Base-by-base conservation (phyloP, 2,888 invertebrate species). In the Aphidoletes aphidimyza region DNA sequence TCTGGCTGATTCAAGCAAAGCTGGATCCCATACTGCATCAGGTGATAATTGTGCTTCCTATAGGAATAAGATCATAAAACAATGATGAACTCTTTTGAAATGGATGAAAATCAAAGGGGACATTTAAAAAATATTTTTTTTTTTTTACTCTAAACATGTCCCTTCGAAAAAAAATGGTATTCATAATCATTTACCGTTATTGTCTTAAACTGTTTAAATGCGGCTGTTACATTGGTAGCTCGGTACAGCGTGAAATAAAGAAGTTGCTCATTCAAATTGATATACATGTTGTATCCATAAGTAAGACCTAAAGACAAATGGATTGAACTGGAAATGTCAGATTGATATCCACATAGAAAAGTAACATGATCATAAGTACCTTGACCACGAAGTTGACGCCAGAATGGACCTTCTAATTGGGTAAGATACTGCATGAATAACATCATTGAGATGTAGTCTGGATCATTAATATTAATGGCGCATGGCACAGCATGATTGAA, bases 341-440 rank as follows among this genome's bases (percentile, higher is more conserved):
- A 26, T 26, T 22, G 2, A 11, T 59, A 59, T 59, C 26, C 6
- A 14, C 19, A 59, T 3, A 59, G 1, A 30, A 26, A 26, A 26
- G 22, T 2, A 22, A 14, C n/a, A n/a, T n/a, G n/a, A n/a, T n/a
- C n/a, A 59, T 59, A 26, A 3, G 8, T 81, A 81, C 81, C 83
- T 87, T 94, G 93, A 54, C 97, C 97, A 87, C 98, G 92, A 86
- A 98, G 95, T 89, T 94, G 93, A 84, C 94, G 93, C 96, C 96
- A 97, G 93, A 97, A 93, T 37, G 97, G 96, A 84, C 97, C 97
- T 94, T 87, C 87, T 0, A 87, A 85, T 85, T 87, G 87, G 9
- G 93, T 94, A 87, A 97, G 93, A 91, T 97, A 98, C 90, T 97
- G 95, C 86, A 96, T 91, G 86, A 95, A 95, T 42, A 97, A 93